A percentile compares a stretch with the other conserved stretches of the same genome.
These are phyloP conservation scores for Idaea biselata DNA, from an alignment of 2,888 invertebrate species.

Conservation along the genomic window DNA sequence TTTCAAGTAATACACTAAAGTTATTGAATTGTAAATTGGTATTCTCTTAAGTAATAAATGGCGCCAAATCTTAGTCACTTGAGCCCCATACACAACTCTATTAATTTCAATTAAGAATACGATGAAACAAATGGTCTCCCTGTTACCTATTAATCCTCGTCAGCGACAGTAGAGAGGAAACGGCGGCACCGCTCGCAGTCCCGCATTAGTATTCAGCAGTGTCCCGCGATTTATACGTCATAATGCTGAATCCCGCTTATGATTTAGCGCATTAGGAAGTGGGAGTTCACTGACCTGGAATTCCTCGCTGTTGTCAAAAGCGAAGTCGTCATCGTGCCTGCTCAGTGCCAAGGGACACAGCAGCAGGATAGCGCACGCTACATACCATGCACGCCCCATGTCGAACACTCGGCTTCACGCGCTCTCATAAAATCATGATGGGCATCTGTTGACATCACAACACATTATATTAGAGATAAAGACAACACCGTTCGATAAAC, in stretches of 20 bases:
- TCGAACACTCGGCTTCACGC: slow-evolving; percentile 32
- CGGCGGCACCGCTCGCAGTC: slow-evolving; percentile 20
- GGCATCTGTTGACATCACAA: slow-evolving; percentile 58
- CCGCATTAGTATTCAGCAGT: slow-evolving; percentile 29
- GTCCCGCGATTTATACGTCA: slow-evolving; percentile 25
- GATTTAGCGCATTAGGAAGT: slow-evolving; percentile 24
- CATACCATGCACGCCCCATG: slow-evolving; percentile 60
- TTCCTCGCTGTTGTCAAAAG: slow-evolving; percentile 73
- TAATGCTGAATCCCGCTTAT: slow-evolving; percentile 23
- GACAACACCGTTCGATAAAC: slow-evolving; percentile 2
- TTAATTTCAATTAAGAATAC: slow-evolving; percentile 27
- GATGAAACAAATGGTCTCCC: slow-evolving; percentile 23
- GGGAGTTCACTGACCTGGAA: slow-evolving; percentile 18
- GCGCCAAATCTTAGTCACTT: neutral
- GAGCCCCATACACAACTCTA: slow-evolving; percentile 14
- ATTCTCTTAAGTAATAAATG: neutral
- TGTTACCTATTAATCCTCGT: slow-evolving; percentile 26
- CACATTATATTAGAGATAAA: slow-evolving; percentile 2
- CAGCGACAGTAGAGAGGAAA: slow-evolving; percentile 25
- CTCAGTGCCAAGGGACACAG: slow-evolving; percentile 68
- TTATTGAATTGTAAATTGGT: neutral
- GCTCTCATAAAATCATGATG: slow-evolving; percentile 69
- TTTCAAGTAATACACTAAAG: neutral
- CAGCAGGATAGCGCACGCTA: slow-evolving; percentile 62
- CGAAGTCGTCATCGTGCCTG: slow-evolving; percentile 75